Evolutionary conservation across 2,113 vertebrate species (phyloP).

Genomic region (Gadus chalcogrammus): DNA sequence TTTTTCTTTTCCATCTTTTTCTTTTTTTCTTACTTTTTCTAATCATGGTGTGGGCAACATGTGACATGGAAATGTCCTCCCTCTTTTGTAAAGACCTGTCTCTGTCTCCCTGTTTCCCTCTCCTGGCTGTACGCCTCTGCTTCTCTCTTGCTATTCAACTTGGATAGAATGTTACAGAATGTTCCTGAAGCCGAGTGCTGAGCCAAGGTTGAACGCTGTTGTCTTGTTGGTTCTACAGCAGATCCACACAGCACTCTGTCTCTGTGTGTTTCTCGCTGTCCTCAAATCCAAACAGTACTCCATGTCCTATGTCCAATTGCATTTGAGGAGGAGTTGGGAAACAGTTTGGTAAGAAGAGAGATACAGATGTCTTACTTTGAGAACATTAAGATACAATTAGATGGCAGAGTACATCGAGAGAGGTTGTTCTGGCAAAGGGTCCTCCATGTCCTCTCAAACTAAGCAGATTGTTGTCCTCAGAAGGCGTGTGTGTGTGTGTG

Average conservation of each 20-base stretch:
- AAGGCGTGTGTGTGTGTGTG: slow-evolving; percentile 8
- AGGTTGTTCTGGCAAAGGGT: no score
- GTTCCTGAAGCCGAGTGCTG: background rate
- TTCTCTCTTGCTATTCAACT: background rate
- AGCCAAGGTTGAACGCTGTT: background rate
- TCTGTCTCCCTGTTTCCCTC: background rate
- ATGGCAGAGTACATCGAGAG: no score
- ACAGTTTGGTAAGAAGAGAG: slow-evolving; percentile 17
- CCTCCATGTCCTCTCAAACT: no score
- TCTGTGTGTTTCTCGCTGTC: background rate
- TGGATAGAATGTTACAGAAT: background rate
- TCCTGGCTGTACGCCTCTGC: background rate
- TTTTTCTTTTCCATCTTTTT: no score
- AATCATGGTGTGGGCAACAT: no score
- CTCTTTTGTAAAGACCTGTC: background rate
- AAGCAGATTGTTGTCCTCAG: slow-evolving; percentile 9
- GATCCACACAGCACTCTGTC: background rate
- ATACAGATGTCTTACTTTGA: no score
- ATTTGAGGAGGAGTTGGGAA: slow-evolving; percentile 17
- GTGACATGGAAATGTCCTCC: no score
- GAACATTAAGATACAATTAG: no score
- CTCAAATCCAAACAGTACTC: slow-evolving; percentile 3
- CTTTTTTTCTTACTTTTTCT: no score
- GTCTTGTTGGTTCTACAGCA: background rate
- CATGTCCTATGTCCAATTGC: background rate